These are phyloP conservation scores for Willisornis vidua DNA, from an alignment of 2,113 vertebrate genomes.

Conservation along the genomic window DNA sequence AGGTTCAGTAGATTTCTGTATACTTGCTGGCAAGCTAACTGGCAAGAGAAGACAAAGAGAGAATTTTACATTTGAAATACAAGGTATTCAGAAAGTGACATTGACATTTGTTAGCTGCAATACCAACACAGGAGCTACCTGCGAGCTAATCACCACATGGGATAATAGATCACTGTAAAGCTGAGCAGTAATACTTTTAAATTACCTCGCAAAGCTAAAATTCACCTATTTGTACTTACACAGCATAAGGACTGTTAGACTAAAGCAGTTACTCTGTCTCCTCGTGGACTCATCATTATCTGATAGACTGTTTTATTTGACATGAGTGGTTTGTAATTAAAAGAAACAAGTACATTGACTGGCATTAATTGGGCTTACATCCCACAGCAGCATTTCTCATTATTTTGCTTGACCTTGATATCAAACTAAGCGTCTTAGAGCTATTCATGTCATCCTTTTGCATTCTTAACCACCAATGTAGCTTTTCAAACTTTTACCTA, in stretches of 20 bases:
- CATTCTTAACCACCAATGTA: background rate
- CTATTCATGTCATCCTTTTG: background rate
- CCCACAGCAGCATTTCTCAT: background rate
- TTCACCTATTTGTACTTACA: background rate
- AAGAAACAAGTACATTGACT: constrained; percentile 12
- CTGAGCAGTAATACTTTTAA: background rate
- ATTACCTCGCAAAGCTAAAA: background rate
- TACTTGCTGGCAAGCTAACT: background rate
- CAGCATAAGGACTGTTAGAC: background rate
- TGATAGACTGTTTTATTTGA: constrained; percentile 43
- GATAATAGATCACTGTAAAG: background rate
- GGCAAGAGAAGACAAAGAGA: background rate
- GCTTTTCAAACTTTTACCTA: background rate
- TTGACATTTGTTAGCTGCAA: background rate
- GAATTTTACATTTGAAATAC: background rate
- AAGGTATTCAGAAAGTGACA: constrained; percentile 10
- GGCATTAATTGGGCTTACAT: background rate
- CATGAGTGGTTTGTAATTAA: constrained; percentile 26
- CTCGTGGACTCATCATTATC: constrained; percentile 19
- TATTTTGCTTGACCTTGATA: constrained; percentile 32
- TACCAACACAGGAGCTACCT: background rate
- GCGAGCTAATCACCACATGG: background rate
- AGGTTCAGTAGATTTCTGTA: background rate
- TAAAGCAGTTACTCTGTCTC: background rate
- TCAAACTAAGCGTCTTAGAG: background rate